Conservation (phyloP, 2,888 invertebrate genomes). For the Nemurella pictetii region DNA sequence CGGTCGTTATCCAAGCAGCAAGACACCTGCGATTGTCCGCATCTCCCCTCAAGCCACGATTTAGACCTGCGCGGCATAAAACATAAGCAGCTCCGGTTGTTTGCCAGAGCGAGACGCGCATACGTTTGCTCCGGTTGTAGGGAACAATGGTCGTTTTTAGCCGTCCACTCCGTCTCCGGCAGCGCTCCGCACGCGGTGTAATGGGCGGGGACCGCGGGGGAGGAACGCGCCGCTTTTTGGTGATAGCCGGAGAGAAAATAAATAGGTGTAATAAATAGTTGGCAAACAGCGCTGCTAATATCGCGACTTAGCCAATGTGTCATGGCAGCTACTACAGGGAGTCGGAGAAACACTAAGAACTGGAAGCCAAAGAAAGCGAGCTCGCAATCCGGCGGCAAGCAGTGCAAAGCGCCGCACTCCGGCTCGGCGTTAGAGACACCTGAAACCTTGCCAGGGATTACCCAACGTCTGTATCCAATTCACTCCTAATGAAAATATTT, state of each 20-base stretch:
- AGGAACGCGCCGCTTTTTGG: background rate
- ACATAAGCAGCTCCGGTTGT: too few species aligned
- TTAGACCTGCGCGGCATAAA: too few species aligned
- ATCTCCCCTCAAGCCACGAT: too few species aligned
- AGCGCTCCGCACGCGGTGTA: too few species aligned
- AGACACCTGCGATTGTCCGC: too few species aligned
- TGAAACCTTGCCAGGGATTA: background rate
- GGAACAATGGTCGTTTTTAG: too few species aligned
- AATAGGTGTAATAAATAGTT: conserved; percentile 17
- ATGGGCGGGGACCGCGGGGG: background rate
- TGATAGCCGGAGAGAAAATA: background rate
- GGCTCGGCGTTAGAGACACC: background rate
- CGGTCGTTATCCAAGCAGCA: too few species aligned
- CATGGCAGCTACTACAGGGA: background rate
- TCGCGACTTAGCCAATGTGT: conserved; percentile 9
- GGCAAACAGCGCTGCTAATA: conserved; percentile 11
- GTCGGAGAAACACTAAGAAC: background rate
- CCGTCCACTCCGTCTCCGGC: too few species aligned
- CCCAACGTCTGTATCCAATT: background rate
- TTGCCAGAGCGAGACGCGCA: too few species aligned
- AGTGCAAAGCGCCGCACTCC: too few species aligned
- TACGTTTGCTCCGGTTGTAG: too few species aligned
- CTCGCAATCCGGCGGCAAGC: too few species aligned
- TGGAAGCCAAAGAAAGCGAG: background rate
- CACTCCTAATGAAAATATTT: background rate